Evolutionary conservation across 2,113 vertebrate species (phyloP).

Genomic region (Passer domesticus): DNA sequence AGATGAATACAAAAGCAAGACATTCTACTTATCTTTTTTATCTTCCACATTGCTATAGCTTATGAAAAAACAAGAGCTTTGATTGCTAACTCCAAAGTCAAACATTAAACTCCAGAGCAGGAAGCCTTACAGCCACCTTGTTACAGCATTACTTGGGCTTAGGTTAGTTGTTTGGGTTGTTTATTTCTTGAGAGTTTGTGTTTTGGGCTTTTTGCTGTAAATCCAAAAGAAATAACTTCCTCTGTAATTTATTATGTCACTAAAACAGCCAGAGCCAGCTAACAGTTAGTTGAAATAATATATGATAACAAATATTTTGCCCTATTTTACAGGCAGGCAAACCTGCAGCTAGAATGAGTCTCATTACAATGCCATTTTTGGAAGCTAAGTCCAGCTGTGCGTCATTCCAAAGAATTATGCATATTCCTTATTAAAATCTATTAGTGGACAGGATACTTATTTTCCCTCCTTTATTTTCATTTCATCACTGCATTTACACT

Average conservation of each 20-base stretch:
- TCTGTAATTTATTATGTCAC: not conserved
- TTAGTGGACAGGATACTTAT: not conserved
- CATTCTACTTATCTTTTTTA: not conserved
- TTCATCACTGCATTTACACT: not conserved
- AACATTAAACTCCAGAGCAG: not conserved
- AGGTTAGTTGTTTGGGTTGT: not conserved
- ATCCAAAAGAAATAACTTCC: not conserved
- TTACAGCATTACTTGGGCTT: not conserved
- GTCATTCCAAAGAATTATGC: not conserved
- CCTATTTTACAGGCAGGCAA: not conserved
- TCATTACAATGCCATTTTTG: not conserved
- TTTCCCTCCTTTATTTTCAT: not conserved
- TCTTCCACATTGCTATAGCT: not conserved
- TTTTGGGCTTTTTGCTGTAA: not conserved
- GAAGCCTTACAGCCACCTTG: not conserved
- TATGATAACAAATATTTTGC: not conserved
- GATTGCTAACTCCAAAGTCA: not conserved
- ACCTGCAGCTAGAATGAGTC: not conserved
- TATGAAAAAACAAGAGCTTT: not conserved
- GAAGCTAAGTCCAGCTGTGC: not conserved
- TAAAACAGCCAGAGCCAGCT: not conserved
- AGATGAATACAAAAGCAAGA: not conserved
- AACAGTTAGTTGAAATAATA: not conserved
- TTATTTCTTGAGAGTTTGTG: not conserved
- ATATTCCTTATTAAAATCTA: not conserved